phyloP scores from a whole-genome alignment of 2,888 invertebrate species.

The Oegoconia quadripuncta region DNA sequence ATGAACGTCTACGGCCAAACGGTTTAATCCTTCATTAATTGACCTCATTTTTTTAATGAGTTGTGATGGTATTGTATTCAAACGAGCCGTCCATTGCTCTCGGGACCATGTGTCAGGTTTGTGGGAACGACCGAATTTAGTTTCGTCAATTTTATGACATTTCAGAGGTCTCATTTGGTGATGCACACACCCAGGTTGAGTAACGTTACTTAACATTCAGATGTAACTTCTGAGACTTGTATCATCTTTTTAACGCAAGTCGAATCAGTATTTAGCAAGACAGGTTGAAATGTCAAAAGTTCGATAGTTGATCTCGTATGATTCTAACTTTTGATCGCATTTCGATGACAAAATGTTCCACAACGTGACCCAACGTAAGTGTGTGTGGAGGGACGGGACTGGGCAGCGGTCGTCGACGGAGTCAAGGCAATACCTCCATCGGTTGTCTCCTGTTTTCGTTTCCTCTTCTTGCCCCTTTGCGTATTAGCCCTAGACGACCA shows the following conservation, averaged over 20 bases:
- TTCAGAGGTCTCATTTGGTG: background rate
- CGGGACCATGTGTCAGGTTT: slow-evolving; percentile 31
- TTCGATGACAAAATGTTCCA: background rate
- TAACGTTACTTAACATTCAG: background rate
- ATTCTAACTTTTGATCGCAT: no score
- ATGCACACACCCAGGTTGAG: background rate
- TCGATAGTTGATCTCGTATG: no score
- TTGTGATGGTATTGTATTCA: slow-evolving; percentile 34
- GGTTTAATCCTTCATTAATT: slow-evolving; percentile 69
- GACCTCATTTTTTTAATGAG: slow-evolving; percentile 69
- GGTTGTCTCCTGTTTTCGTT: slow-evolving; percentile 98
- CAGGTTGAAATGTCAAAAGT: no score
- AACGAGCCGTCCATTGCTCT: slow-evolving; percentile 54
- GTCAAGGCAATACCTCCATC: slow-evolving; percentile 92
- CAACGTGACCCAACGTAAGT: background rate
- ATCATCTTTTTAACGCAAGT: no score
- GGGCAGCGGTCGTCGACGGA: slow-evolving; percentile 48
- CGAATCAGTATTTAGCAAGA: no score
- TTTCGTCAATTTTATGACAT: background rate
- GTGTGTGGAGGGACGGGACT: slow-evolving; percentile 16
- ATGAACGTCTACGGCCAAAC: slow-evolving; percentile 52
- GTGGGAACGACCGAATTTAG: slow-evolving; percentile 40
- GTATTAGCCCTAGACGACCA: slow-evolving; percentile 99
- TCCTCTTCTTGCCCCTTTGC: slow-evolving; percentile 99
- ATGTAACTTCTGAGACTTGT: no score